These are phyloP conservation scores for Eupithecia pulchellata DNA, from an alignment of 2,888 invertebrate genomes.

Conservation along the genomic window DNA sequence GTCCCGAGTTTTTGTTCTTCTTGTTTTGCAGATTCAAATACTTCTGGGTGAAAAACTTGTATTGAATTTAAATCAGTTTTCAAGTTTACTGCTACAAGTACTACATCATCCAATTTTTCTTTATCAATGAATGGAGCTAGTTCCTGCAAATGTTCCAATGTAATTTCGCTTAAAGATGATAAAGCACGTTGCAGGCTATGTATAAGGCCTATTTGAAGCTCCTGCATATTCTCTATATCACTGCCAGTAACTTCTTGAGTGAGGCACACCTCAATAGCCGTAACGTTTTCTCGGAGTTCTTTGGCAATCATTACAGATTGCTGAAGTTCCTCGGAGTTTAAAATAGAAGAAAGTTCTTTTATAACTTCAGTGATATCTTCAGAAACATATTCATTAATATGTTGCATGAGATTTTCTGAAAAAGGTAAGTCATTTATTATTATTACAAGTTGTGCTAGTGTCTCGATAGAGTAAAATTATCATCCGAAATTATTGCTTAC, in stretches of 20 bases:
- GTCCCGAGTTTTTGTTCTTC: slow-evolving; percentile 1
- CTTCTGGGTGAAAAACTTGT: slow-evolving; percentile 17
- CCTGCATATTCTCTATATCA: slow-evolving; percentile 39
- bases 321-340: slow-evolving; percentile 50
- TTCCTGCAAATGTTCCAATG: slow-evolving; percentile 45
- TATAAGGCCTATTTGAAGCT: slow-evolving; percentile 46
- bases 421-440: slow-evolving; percentile 25
- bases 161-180: slow-evolving; percentile 42
- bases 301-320: slow-evolving; percentile 55
- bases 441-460: neutral
- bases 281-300: slow-evolving; percentile 53
- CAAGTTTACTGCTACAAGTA: slow-evolving; percentile 43
- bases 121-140: slow-evolving; percentile 35
- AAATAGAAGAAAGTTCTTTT: slow-evolving; percentile 46
- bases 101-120: slow-evolving; percentile 40
- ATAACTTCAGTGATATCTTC: slow-evolving; percentile 52
- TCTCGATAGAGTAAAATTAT: neutral
- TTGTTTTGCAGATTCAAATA: neutral
- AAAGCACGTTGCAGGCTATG: slow-evolving; percentile 50
- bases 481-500: neutral
- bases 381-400: slow-evolving; percentile 59
- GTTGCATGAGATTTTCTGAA: slow-evolving; percentile 55
- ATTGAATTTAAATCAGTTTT: slow-evolving; percentile 42
- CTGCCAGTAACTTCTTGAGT: slow-evolving; percentile 25
- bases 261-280: slow-evolving; percentile 32